Evolutionary conservation across 2,797 vertebrate genomes (phyloP).

Genomic region (Lycodopsis pacificus): DNA sequence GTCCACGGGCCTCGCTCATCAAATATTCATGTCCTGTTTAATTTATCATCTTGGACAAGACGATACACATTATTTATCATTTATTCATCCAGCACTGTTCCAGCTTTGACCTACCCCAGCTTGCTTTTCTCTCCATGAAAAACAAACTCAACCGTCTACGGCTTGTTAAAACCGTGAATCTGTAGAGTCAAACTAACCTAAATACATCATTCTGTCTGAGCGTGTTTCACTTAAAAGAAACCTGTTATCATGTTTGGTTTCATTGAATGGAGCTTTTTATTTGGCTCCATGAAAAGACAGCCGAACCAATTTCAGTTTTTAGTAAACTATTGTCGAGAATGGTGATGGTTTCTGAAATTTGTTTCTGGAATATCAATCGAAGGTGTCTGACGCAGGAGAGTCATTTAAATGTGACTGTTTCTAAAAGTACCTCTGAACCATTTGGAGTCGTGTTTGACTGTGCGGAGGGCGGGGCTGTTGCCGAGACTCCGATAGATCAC

Average conservation of each 20-base stretch:
- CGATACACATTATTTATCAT: slow-evolving; percentile 68
- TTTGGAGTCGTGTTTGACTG: slow-evolving; percentile 97
- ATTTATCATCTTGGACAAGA: slow-evolving; percentile 68
- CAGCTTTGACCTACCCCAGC: slow-evolving; percentile 49
- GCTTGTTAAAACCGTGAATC: slow-evolving; percentile 50
- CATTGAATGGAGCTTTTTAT: slow-evolving; percentile 34
- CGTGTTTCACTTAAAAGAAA: slow-evolving; percentile 36
- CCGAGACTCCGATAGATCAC: slow-evolving; percentile 98
- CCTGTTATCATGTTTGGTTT: slow-evolving; percentile 42
- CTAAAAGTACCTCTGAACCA: slow-evolving; percentile 94
- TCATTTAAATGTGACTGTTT: slow-evolving; percentile 35
- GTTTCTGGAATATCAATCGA: slow-evolving; percentile 30
- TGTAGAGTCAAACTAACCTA: slow-evolving; percentile 57
- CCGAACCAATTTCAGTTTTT: slow-evolving; percentile 16
- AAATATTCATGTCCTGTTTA: slow-evolving; percentile 74
- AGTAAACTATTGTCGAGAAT: slow-evolving; percentile 7
- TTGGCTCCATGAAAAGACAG: slow-evolving; percentile 16
- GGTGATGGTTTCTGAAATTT: slow-evolving; percentile 35
- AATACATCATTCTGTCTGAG: slow-evolving; percentile 57
- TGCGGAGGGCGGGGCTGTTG: slow-evolving; percentile 93
- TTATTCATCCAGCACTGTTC: slow-evolving; percentile 65
- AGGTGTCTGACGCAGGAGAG: slow-evolving; percentile 26
- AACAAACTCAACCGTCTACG: slow-evolving; percentile 25
- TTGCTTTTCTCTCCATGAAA: slow-evolving; percentile 44
- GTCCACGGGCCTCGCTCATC: slow-evolving; percentile 57